Evolutionary conservation across 2,113 vertebrate species (phyloP), one percentile per base, ranked within the genome.

Genomic region (Trogon surrucura): DNA sequence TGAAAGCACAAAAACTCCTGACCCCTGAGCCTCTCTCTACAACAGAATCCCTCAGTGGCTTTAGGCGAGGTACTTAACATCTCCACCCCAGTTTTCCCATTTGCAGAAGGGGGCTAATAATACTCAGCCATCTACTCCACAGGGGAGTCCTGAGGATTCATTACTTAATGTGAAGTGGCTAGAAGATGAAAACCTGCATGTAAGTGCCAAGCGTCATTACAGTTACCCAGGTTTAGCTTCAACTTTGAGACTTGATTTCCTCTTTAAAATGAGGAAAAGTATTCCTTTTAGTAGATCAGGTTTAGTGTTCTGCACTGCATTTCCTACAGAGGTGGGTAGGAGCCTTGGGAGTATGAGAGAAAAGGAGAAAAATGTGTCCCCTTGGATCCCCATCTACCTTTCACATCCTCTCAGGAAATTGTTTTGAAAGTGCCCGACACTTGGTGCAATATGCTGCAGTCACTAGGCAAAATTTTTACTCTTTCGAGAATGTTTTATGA

Each of bases 331-430:
- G 94, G 54, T 65, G 70, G 71, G 73, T 62, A 86, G 78, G 83
- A 25, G 6, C 53, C 48, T 80, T 73, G 91, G 90, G 93, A 97
- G 57, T 89, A 85, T 25, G 65, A 97, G 92, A 88, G 91, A 90
- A 94, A 93, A 91, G 82, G 95, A 97, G 89, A 94, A 96, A 94
- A 97, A 93, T 93, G 87, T 91, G 92, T 96, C 95, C 86, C 89
- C 87, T 95, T 89, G 70, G 77, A 96, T 93, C 60, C 67, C 60
- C 87, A 95, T 85, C 87, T 87, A 93, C 95, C 82, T 95, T 90
- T 90, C 69, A 94, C 85, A 70, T 83, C 77, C 89, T 95, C 92
- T 86, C 78, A 96, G 90, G 93, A 97, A 96, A 96, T 89, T 85
- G 86, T 84, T 97, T 91, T 92, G 84, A 93, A 95, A 96, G 88